Evolutionary conservation across 2,888 invertebrate species (phyloP).

Genomic region (Heliconius ismenius): DNA sequence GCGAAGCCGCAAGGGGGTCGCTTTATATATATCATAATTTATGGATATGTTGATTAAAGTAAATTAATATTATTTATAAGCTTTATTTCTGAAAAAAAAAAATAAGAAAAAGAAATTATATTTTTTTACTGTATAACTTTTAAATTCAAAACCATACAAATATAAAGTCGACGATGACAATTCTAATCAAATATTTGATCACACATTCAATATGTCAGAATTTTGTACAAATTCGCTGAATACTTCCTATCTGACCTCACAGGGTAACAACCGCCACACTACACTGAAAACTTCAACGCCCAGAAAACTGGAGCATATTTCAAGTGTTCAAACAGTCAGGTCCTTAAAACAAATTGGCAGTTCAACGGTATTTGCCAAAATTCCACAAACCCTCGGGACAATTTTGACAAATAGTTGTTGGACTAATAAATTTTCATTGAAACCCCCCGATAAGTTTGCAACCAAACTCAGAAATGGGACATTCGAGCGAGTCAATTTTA

Average conservation of each 20-base stretch:
- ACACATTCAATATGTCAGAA: neutral
- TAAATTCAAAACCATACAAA: no score
- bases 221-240: neutral
- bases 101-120: no score
- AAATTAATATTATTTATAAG: no score
- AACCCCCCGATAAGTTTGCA: slow-evolving; percentile 71
- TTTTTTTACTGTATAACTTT: no score
- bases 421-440: slow-evolving; percentile 80
- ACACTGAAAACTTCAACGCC: slow-evolving; percentile 47
- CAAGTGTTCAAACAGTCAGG: slow-evolving; percentile 48
- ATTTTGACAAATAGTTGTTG: slow-evolving; percentile 79
- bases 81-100: no score
- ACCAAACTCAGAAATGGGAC: slow-evolving; percentile 70
- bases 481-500: slow-evolving; percentile 71
- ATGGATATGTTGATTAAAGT: no score
- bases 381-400: slow-evolving; percentile 70
- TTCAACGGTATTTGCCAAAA: slow-evolving; percentile 69
- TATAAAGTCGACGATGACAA: no score
- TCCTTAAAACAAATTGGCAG: slow-evolving; percentile 68
- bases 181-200: no score
- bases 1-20: no score
- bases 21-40: no score
- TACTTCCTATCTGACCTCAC: neutral
- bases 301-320: slow-evolving; percentile 48
- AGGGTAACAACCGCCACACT: slow-evolving; percentile 47